A percentile compares a stretch with the other conserved stretches of the same genome.
phyloP scores from a whole-genome alignment of 2,888 invertebrate species.

The Oconnorella tubifera region DNA sequence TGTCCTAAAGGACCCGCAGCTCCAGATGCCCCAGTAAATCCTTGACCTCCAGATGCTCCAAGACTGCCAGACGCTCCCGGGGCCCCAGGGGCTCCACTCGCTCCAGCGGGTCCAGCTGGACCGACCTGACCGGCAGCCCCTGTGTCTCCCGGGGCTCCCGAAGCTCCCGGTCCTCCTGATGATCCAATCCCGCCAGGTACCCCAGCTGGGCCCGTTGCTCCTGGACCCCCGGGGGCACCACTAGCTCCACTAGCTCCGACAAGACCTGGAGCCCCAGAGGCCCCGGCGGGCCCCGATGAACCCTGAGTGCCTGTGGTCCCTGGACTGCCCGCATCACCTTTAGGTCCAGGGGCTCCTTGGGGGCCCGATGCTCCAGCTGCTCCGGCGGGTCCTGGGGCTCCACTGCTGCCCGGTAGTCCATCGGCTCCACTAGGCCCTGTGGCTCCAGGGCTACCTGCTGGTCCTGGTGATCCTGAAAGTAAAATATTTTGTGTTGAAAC shows the following conservation, averaged over 20 bases:
- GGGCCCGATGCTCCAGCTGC: conserved; percentile 6
- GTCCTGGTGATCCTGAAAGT: conserved; percentile 23
- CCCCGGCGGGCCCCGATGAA: conserved; percentile 5
- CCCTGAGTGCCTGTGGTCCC: conserved; percentile 22
- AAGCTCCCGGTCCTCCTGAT: neutral
- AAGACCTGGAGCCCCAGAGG: conserved; percentile 15
- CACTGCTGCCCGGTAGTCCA: conserved; percentile 23
- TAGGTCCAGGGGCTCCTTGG: conserved; percentile 10
- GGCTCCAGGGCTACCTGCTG: conserved; percentile 21
- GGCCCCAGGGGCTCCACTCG: conserved; percentile 3
- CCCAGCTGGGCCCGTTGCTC: conserved; percentile 36
- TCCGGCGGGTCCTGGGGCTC: conserved; percentile 17
- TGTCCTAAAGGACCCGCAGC: neutral
- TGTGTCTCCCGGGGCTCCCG: conserved; percentile 7
- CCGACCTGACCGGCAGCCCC: conserved; percentile 6
- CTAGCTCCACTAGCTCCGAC: conserved; percentile 14
- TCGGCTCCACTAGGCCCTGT: conserved; percentile 20
- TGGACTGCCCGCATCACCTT: conserved; percentile 20
- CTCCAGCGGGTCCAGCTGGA: conserved; percentile 6
- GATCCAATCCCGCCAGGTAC: conserved; percentile 9
- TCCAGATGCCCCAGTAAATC: neutral
- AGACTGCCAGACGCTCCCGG: conserved; percentile 2
- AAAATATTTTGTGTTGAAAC: no score
- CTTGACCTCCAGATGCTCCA: neutral
- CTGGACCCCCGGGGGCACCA: conserved; percentile 17